phyloP scores from a whole-genome alignment of 2,797 vertebrate genomes.

The Rhabdomys pumilio region DNA sequence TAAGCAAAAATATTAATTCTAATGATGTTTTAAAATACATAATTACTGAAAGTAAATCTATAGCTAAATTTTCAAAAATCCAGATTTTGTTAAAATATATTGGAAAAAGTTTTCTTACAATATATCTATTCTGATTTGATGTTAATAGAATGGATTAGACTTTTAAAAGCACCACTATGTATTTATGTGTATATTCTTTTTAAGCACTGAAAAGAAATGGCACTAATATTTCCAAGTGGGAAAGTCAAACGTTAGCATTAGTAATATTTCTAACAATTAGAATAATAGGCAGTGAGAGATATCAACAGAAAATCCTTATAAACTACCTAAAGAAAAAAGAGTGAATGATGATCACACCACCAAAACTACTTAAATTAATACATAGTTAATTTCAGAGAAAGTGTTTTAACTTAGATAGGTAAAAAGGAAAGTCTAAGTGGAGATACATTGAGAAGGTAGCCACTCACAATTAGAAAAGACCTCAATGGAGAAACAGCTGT shows the following conservation, averaged over 20 bases:
- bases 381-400: background rate
- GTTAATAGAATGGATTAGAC: background rate
- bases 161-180: background rate
- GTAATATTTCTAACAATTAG: background rate
- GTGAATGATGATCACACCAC: background rate
- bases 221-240: background rate
- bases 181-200: background rate
- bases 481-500: background rate
- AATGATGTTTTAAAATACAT: background rate
- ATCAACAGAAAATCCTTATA: background rate
- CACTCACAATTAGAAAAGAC: background rate
- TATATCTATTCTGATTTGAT: background rate
- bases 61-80: background rate
- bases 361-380: background rate
- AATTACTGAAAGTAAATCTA: background rate
- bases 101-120: background rate
- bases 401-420: background rate
- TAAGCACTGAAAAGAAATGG: background rate
- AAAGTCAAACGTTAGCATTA: background rate
- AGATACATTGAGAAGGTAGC: background rate
- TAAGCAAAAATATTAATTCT: background rate
- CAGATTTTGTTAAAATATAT: background rate
- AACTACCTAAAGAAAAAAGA: background rate
- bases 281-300: background rate
- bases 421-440: background rate